Evolutionary conservation across 2,113 vertebrate genomes (phyloP).

Genomic region (Varanus salvator): DNA sequence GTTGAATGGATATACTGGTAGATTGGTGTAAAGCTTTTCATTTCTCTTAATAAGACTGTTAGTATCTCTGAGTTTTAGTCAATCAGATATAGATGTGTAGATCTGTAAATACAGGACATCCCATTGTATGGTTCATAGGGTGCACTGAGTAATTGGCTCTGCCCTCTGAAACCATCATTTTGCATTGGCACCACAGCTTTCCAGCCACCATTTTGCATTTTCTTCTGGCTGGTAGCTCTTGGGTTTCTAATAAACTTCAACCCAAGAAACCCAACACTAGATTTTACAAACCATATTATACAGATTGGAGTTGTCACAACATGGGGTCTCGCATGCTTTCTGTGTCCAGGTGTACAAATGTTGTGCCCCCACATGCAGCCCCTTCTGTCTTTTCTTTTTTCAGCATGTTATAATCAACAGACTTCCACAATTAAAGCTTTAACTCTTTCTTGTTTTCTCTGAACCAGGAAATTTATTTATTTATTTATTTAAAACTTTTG

Average conservation of each 20-base stretch:
- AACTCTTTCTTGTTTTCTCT: neutral
- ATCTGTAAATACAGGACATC: no score
- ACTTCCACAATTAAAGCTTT: neutral
- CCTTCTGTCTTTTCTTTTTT: neutral
- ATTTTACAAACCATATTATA: neutral
- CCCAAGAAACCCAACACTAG: neutral
- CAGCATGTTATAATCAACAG: neutral
- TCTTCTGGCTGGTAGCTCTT: neutral
- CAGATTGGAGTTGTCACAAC: neutral
- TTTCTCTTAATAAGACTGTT: neutral
- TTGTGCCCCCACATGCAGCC: no score
- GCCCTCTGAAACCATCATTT: neutral
- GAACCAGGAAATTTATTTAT: neutral
- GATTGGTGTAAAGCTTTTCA: neutral
- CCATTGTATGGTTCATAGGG: neutral
- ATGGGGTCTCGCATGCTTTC: neutral
- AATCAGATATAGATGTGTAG: no score
- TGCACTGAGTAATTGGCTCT: neutral
- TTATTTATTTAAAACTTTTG: no score
- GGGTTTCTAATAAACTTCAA: neutral
- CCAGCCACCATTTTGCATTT: neutral
- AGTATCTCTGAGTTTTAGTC: neutral
- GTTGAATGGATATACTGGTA: neutral
- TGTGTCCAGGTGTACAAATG: neutral
- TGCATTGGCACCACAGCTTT: neutral